These are phyloP conservation scores for Anabas testudineus DNA, from an alignment of 2,797 vertebrate genomes.

Conservation along the genomic window DNA sequence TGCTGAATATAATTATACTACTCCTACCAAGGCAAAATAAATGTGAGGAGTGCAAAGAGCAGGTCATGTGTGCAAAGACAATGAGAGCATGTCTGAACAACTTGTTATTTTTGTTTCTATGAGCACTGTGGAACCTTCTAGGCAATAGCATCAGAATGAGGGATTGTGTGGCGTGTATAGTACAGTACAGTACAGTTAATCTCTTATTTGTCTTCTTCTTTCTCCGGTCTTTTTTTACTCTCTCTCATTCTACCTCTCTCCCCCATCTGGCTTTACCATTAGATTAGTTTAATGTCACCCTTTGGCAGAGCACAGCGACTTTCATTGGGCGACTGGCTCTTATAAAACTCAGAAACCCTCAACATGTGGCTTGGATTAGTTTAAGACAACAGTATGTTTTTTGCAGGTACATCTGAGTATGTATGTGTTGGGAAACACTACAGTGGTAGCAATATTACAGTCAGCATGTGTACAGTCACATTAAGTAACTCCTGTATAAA, in stretches of 20 bases:
- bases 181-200: slow-evolving; percentile 27
- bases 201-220: slow-evolving; percentile 37
- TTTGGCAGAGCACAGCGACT: slow-evolving; percentile 61
- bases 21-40: slow-evolving; percentile 12
- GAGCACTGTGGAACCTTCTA: not conserved
- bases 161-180: slow-evolving; percentile 1
- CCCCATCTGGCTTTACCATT: slow-evolving; percentile 71
- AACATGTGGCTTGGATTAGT: slow-evolving; percentile 68
- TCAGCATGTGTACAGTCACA: slow-evolving; percentile 5
- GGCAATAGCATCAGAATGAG: not conserved
- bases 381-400: slow-evolving; percentile 39
- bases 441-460: slow-evolving; percentile 5
- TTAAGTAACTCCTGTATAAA: slow-evolving; percentile 47
- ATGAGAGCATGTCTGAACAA: not conserved
- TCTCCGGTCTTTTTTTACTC: not conserved
- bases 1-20: slow-evolving; percentile 25
- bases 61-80: not conserved
- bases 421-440: not conserved
- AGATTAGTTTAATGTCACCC: slow-evolving; percentile 60
- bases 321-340: slow-evolving; percentile 58
- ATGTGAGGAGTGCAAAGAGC: not conserved
- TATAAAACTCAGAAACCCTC: slow-evolving; percentile 60
- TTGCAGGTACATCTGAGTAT: slow-evolving; percentile 29
- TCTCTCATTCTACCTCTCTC: slow-evolving; percentile 23
- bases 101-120: not conserved